These are phyloP conservation scores for Nemapogon koenigi DNA, from an alignment of 2,888 invertebrate species.

Conservation along the genomic window DNA sequence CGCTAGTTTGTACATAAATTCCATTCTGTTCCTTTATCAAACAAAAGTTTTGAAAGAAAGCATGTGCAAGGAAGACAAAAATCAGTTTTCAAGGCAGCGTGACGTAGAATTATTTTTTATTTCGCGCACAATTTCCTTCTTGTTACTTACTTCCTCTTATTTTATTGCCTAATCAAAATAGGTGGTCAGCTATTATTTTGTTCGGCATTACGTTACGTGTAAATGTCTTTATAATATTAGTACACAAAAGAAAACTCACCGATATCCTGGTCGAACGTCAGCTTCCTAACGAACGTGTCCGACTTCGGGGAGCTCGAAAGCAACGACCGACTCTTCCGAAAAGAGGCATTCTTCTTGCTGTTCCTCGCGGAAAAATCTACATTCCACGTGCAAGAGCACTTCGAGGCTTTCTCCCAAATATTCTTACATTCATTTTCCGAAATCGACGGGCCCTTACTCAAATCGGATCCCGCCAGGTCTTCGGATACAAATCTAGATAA, in stretches of 20 bases:
- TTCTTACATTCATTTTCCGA: constrained; percentile 64
- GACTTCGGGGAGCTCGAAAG: constrained; percentile 50
- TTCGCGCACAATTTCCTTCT: too few species aligned
- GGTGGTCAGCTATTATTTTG: too few species aligned
- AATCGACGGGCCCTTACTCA: constrained; percentile 47
- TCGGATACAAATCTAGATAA: constrained; percentile 49
- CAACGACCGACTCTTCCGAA: constrained; percentile 58
- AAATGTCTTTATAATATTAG: background rate
- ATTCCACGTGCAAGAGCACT: constrained; percentile 71
- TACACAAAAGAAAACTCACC: constrained; percentile 28
- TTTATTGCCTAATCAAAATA: too few species aligned
- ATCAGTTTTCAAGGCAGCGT: too few species aligned
- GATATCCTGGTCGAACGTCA: constrained; percentile 54
- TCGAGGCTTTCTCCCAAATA: constrained; percentile 62
- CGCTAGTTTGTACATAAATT: too few species aligned
- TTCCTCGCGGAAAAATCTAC: constrained; percentile 55
- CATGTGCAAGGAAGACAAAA: too few species aligned
- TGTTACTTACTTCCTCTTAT: too few species aligned
- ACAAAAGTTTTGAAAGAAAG: too few species aligned
- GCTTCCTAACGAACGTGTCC: constrained; percentile 40
- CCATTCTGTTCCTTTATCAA: too few species aligned
- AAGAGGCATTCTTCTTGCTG: constrained; percentile 55
- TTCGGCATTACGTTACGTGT: background rate
- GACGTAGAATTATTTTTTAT: too few species aligned
- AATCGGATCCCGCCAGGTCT: constrained; percentile 38